A percentile compares a stretch with the other conserved stretches of the same genome.
phyloP scores from a whole-genome alignment of 2,888 invertebrate species.

The Metopia argyrocephala region DNA sequence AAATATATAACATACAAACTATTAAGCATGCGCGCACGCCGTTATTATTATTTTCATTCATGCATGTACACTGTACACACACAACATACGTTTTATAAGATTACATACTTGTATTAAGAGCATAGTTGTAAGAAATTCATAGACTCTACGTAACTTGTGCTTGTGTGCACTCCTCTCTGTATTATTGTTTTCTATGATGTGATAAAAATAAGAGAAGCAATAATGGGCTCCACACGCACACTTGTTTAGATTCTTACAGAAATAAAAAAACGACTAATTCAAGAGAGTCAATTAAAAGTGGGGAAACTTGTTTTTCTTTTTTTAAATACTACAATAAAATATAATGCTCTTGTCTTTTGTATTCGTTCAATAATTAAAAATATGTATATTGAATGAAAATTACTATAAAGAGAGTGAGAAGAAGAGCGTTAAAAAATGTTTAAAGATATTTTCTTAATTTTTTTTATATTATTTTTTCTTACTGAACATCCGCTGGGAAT shows the following conservation, averaged over 20 bases:
- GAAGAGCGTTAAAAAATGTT: neutral
- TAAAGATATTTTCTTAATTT: slow-evolving; percentile 5
- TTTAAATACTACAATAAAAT: neutral
- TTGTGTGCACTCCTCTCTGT: neutral
- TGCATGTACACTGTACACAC: neutral
- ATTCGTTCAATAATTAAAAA: too few relatives aligned
- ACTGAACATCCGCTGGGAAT: slow-evolving; percentile 59
- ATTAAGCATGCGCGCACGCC: slow-evolving; percentile 60
- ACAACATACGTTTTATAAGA: neutral
- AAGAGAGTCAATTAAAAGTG: neutral
- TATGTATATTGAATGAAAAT: slow-evolving; percentile 51
- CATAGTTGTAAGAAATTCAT: too few relatives aligned
- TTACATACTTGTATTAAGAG: too few relatives aligned
- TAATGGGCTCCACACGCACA: slow-evolving; percentile 36
- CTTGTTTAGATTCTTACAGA: neutral
- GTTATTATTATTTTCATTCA: neutral
- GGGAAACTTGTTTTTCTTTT: slow-evolving; percentile 53
- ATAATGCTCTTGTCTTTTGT: neutral
- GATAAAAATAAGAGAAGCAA: slow-evolving; percentile 40
- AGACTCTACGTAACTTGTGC: too few relatives aligned
- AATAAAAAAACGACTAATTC: neutral
- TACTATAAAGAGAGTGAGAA: neutral
- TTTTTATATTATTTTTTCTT: slow-evolving; percentile 8
- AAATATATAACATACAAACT: slow-evolving; percentile 19
- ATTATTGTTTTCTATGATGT: neutral